Evolutionary conservation across 2,797 vertebrate genomes (phyloP).

Genomic region (Takifugu rubripes): DNA sequence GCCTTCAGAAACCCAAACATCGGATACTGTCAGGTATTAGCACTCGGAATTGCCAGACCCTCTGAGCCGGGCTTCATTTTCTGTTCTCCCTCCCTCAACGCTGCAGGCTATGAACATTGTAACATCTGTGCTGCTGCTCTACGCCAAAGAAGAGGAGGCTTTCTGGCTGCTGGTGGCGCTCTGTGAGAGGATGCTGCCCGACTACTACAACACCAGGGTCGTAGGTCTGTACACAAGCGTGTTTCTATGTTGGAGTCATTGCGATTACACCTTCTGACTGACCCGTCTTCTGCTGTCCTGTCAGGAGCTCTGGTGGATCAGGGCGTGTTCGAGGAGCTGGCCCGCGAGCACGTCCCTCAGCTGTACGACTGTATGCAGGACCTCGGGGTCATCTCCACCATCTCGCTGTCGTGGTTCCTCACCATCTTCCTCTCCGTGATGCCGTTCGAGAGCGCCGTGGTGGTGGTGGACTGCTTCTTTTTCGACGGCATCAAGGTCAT

Average conservation of each 20-base stretch:
- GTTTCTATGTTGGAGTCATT: background rate
- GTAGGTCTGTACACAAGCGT: slow-evolving; percentile 80
- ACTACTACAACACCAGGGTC: slow-evolving; percentile 97
- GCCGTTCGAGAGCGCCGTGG: slow-evolving; percentile 97
- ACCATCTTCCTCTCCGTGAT: slow-evolving; percentile 97
- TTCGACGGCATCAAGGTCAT: slow-evolving; percentile 99
- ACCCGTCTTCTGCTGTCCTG: background rate
- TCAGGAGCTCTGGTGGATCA: slow-evolving; percentile 92
- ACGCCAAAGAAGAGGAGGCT: slow-evolving; percentile 96
- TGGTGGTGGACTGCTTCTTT: slow-evolving; percentile 99
- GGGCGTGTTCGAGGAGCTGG: slow-evolving; percentile 95
- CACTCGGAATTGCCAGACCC: too few species aligned
- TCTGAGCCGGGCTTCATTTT: background rate
- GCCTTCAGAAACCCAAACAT: slow-evolving; percentile 98
- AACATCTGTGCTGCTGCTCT: slow-evolving; percentile 92
- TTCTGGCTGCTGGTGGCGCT: slow-evolving; percentile 96
- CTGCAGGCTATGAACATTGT: slow-evolving; percentile 98
- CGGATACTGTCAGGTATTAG: slow-evolving; percentile 93
- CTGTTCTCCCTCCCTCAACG: background rate
- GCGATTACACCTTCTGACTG: slow-evolving; percentile 1
- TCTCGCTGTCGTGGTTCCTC: slow-evolving; percentile 98
- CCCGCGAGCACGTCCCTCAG: slow-evolving; percentile 91
- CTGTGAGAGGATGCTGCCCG: slow-evolving; percentile 95
- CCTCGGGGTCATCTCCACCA: slow-evolving; percentile 94
- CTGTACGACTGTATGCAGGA: slow-evolving; percentile 99